phyloP scores from a whole-genome alignment of 2,113 vertebrate genomes.

The Eudyptes chrysolophus region DNA sequence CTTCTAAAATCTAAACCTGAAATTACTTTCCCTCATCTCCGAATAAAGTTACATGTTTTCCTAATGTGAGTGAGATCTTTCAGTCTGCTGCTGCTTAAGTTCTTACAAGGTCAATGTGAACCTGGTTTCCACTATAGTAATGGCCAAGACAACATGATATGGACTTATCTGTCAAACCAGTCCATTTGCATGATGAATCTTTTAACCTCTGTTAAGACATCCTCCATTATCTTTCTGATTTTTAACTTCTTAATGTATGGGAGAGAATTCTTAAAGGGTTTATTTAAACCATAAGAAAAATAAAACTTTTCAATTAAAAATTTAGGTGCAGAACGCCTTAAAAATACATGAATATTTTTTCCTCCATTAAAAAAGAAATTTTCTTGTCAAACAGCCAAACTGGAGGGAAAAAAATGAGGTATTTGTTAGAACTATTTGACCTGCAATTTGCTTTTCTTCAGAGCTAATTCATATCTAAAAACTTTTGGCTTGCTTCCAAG shows the following conservation, averaged over 20 bases:
- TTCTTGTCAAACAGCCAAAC: not conserved
- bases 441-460: not conserved
- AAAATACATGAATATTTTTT: not conserved
- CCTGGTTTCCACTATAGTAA: not conserved
- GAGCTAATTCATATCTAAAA: not conserved
- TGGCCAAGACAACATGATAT: not conserved
- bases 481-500: not conserved
- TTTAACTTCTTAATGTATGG: not conserved
- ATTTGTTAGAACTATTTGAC: not conserved
- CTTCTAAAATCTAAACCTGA: not conserved
- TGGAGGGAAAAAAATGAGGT: not conserved
- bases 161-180: not conserved
- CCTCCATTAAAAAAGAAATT: not conserved
- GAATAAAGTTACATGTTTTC: not conserved
- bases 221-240: not conserved
- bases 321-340: not conserved
- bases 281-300: not conserved
- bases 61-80: not conserved
- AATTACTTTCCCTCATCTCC: not conserved
- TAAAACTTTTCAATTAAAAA: not conserved
- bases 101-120: fast-evolving
- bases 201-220: not conserved
- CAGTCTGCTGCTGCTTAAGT: not conserved
- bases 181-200: not conserved
- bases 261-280: not conserved